Base-by-base conservation (phyloP, 2,888 invertebrate genomes). In the Ophion obscuratus region DNA sequence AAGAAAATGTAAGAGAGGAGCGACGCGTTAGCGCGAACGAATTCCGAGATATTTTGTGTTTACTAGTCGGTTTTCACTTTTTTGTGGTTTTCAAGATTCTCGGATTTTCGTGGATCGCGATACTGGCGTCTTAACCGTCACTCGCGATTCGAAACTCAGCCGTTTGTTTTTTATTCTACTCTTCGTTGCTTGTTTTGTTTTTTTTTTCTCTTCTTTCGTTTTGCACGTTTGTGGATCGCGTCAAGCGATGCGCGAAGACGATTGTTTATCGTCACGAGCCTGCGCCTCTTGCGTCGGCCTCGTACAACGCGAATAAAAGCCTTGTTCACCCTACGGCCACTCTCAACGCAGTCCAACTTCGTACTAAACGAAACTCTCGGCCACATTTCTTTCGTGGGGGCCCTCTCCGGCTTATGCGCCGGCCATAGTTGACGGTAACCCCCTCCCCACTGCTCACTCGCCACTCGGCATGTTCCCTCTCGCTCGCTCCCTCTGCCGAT, bases 311-410 rank as follows among this genome's bases (percentile, higher is more conserved):
- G 64, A 57, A 24, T 67, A 47, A 40, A 62, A 61, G 31, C 31
- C 31, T 27, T 62, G 40, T 17, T 47, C 73, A 74, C 68, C 88
- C 88, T 91, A 92, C 91, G 91, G 90, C 92, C 91, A 89, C 92
- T 91, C 92, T 90, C 90, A 89, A 90, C 91, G 92, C 93, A 91
- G 93, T 92, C 93, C 90, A 93, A 93, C 91, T 92, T 90, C 90
- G 90, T 92, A 93, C 93, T 93, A 92, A 91, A 92, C 89, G 90
- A 90, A 91, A 92, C 91, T 89, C 92, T 89, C 90, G 90, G 90
- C 91, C 92, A 92, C 93, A 93, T 92, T 93, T 93, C 92, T 92
- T 92, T 92, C 92, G 90, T 93, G 92, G 92, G 91, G 93, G 90
- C 92, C 90, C 91, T 90, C 90, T 90, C 47, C 90, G 89, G 90